Evolutionary conservation across 2,888 invertebrate genomes (phyloP), one percentile per base, ranked within the genome.

Genomic region (Sericinus montela): DNA sequence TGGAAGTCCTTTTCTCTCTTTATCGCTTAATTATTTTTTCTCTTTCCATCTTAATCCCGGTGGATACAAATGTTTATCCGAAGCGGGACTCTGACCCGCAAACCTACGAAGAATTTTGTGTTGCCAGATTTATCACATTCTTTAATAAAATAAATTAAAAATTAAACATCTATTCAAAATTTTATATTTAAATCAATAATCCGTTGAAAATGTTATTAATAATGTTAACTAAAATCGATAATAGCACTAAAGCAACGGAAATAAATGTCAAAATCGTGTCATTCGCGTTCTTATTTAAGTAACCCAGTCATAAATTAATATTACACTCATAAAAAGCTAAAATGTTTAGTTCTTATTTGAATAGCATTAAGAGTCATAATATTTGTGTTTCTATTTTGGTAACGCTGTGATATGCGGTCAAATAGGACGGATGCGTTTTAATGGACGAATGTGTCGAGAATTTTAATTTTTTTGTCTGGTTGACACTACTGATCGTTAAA

Each of bases 391-490:
- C 35, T 41, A 47, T 41, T 47, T 43, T 4, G 3, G 30, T 14
- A 43, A 14, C 30, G 6, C 14, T 9, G 25, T 14, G n/a, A 14
- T 3, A n/a, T 15, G 8, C 23, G 14, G 14, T 19, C 19, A 14
- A n/a, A 11, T 35, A 4, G 37, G 43, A 43, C 37, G 48, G 48
- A 48, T 43, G 48, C 34, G 43, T 48, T 43, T 48, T 48, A 43
- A 48, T 48, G 43, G 48, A 15, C 32, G 43, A 42, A 43, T 38
- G 43, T 48, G 43, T 48, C 25, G 28, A 48, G 48, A 43, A 48
- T 48, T 38, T 15, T 48, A 43, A 43, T 48, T 48, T 42, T 41
- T 41, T 30, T 28, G 25, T 41, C 39, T 40, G 25, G 28, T 10
- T 19, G 19, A 4, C 7, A 30, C 45, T 37, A 23, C 36, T 9